Evolutionary conservation across 1,140 invertebrate species (phyloP).

Genomic region (Tetragonula clypearis): DNA sequence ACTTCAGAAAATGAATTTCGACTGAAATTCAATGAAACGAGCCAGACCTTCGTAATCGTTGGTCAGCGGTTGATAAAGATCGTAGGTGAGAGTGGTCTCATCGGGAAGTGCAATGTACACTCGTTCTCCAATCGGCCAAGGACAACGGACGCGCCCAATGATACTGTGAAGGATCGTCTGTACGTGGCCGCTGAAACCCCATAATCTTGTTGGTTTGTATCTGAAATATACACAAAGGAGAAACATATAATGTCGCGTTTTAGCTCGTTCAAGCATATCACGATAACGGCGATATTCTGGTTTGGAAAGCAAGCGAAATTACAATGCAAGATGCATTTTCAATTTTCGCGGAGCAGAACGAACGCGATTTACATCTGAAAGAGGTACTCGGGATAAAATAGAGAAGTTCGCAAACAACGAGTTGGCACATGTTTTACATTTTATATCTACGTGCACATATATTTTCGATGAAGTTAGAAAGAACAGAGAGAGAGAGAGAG

Average conservation of each 20-base stretch:
- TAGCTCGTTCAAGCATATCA: not conserved
- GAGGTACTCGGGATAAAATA: not conserved
- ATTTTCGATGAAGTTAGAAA: not conserved
- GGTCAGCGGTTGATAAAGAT: constrained; percentile 92
- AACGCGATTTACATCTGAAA: not conserved
- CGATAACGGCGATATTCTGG: too few species aligned
- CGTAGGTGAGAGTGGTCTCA: constrained; percentile 94
- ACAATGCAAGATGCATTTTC: not conserved
- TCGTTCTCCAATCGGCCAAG: constrained; percentile 92
- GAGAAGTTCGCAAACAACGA: not conserved
- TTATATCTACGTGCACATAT: not conserved
- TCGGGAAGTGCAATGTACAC: constrained; percentile 88
- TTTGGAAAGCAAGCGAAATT: not conserved
- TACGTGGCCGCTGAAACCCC: constrained; percentile 97
- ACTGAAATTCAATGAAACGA: constrained; percentile 22
- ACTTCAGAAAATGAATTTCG: not conserved
- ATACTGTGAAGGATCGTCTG: constrained; percentile 96
- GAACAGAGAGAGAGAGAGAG: too few species aligned
- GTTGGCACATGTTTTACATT: not conserved
- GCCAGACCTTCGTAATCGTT: constrained; percentile 83
- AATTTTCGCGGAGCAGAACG: not conserved
- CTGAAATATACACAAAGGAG: constrained; percentile 83
- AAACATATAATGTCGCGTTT: not conserved
- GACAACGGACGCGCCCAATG: constrained; percentile 92
- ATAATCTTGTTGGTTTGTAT: constrained; percentile 93